Evolutionary conservation across 2,888 invertebrate species (phyloP).

Genomic region (Dysmachus trigonus): DNA sequence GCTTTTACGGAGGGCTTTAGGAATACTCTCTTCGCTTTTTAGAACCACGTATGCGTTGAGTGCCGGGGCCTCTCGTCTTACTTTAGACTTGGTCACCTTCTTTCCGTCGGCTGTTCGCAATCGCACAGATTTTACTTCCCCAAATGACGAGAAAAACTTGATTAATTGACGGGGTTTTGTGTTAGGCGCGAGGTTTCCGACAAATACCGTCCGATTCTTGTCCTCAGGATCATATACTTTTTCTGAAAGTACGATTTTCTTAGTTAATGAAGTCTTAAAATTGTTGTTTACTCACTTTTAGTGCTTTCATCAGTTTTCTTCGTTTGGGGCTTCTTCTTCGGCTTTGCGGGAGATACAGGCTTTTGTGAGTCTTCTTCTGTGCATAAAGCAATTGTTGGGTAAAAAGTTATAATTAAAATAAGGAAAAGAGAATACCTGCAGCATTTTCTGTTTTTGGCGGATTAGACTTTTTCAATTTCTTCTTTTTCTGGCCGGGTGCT

Average conservation of each 20-base stretch:
- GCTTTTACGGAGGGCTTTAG: slow-evolving; percentile 57
- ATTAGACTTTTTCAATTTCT: not conserved
- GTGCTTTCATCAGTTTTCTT: not conserved
- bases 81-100: slow-evolving; percentile 57
- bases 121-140: slow-evolving; percentile 56
- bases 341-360: too few relatives aligned
- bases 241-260: not conserved
- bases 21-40: slow-evolving; percentile 53
- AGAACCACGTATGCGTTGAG: slow-evolving; percentile 61
- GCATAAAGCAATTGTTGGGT: too few relatives aligned
- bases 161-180: slow-evolving; percentile 58
- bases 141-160: slow-evolving; percentile 56
- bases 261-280: not conserved
- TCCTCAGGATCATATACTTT: slow-evolving; percentile 49
- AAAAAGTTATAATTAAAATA: too few relatives aligned
- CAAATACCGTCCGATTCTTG: slow-evolving; percentile 59
- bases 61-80: slow-evolving; percentile 56
- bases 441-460: not conserved
- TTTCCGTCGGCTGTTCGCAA: slow-evolving; percentile 60
- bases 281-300: not conserved
- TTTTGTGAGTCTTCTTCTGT: too few relatives aligned
- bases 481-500: not conserved
- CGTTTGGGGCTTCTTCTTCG: not conserved
- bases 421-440: too few relatives aligned
- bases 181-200: slow-evolving; percentile 62